phyloP scores from a whole-genome alignment of 2,888 invertebrate species.

The Lingula anatina region DNA sequence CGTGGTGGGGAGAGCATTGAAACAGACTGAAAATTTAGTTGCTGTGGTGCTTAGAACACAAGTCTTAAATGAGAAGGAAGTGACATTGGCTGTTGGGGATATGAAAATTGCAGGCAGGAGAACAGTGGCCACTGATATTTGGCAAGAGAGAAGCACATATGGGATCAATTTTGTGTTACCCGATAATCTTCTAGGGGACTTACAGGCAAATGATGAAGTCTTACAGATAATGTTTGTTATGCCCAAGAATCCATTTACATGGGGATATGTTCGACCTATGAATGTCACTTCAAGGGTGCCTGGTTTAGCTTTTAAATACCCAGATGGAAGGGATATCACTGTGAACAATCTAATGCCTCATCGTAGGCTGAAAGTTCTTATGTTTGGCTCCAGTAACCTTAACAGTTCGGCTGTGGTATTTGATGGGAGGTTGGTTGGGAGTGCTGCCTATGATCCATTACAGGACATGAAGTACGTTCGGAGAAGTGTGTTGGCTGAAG shows the following conservation, averaged over 20 bases:
- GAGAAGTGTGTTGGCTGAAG: slow-evolving; percentile 5
- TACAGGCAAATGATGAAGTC: slow-evolving; percentile 12
- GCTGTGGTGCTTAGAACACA: slow-evolving; percentile 16
- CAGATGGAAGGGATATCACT: slow-evolving; percentile 17
- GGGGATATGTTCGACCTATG: slow-evolving; percentile 11
- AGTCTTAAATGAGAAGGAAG: slow-evolving; percentile 16
- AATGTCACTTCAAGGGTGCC: slow-evolving; percentile 17
- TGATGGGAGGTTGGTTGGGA: slow-evolving; percentile 11
- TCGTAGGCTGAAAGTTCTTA: slow-evolving; percentile 14
- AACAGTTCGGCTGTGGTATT: slow-evolving; percentile 1
- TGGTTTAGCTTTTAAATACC: slow-evolving; percentile 19
- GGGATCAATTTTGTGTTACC: slow-evolving; percentile 9
- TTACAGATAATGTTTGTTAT: slow-evolving; percentile 17
- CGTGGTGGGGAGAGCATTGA: slow-evolving; percentile 15
- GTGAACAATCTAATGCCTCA: slow-evolving; percentile 14
- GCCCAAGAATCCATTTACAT: slow-evolving; percentile 20
- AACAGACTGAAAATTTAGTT: slow-evolving; percentile 15
- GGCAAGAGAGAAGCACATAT: slow-evolving; percentile 4
- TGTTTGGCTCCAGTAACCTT: slow-evolving; percentile 8
- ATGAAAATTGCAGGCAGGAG: slow-evolving; percentile 12
- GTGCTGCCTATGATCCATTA: slow-evolving; percentile 19
- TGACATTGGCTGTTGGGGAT: slow-evolving; percentile 9
- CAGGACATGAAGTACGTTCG: slow-evolving; percentile 10
- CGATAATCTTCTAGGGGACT: slow-evolving; percentile 6
- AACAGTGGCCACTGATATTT: slow-evolving; percentile 5